These are phyloP conservation scores for Octodonta nipae DNA, from an alignment of 2,888 invertebrate genomes.

Conservation along the genomic window DNA sequence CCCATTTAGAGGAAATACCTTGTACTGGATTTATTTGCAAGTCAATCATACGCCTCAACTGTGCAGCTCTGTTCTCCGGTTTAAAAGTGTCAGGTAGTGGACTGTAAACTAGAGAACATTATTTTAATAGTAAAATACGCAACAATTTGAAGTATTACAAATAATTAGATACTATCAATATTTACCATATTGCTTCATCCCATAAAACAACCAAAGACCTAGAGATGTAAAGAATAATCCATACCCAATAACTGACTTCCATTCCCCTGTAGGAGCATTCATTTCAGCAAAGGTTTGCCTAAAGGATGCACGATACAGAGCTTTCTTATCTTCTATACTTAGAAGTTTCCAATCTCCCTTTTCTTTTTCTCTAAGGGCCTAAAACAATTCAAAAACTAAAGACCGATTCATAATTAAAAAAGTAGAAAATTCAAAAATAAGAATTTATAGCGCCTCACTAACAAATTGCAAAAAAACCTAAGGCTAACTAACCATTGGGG, in stretches of 20 bases:
- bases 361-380: constrained; percentile 80
- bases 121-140: neutral
- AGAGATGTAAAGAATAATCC: constrained; percentile 32
- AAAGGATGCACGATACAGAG: constrained; percentile 80
- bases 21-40: constrained; percentile 44
- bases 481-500: too few relatives aligned
- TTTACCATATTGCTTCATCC: constrained; percentile 20
- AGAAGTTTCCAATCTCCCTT: constrained; percentile 88
- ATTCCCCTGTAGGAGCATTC: constrained; percentile 71
- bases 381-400: too few relatives aligned
- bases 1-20: constrained; percentile 52
- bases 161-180: too few relatives aligned
- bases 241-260: constrained; percentile 61
- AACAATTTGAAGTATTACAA: too few relatives aligned
- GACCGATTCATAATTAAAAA: too few relatives aligned
- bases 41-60: constrained; percentile 46
- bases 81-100: constrained; percentile 41
- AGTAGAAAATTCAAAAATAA: too few relatives aligned
- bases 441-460: too few relatives aligned
- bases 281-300: constrained; percentile 89
- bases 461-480: too few relatives aligned
- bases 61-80: constrained; percentile 45
- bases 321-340: constrained; percentile 80
- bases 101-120: constrained; percentile 23
- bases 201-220: constrained; percentile 22